Base-by-base conservation (phyloP, 2,113 vertebrate species). In the Percina caprodes region DNA sequence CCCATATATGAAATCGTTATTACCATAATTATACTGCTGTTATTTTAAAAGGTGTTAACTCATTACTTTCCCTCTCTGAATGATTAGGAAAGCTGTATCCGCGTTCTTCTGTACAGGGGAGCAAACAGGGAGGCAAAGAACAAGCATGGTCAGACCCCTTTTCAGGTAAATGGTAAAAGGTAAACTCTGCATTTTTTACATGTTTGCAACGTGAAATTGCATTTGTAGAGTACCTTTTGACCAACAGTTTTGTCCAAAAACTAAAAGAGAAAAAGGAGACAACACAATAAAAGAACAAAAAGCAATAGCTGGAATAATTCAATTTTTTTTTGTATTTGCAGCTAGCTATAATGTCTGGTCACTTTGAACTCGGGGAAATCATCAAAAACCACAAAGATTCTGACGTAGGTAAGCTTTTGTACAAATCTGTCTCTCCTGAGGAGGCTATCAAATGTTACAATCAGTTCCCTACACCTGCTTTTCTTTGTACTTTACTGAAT, bases 301-400 rank as follows among this genome's bases (percentile, higher is more conserved):
- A 52, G 21, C 8, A 24, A 54, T 12, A 58, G 15, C 9, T 21
- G 9, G 3, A 62, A 13, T 13, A 49, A 62, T 80, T 49, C 23
- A 13, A 33, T 54, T 26, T 39, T 59, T 24, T 63, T 26, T 11
- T 63, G 56, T 61, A 52, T 79, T 90, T 90, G 23, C 90, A 98
- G 97, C 92, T 97, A 23, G 97, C 97, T 10, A 96, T 98, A 77
- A 96, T 97, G 79, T 95, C 97, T 66, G 97, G 97, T 58, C 95
- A 98, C 86, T 98, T 98, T 89, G 97, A 98, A 87, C 94, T 98
- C 4, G 97, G 96, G 74, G 97, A 98, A 90, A 93, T 98, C 85
- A 96, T 98, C 84, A 97, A 97, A 90, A 98, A 96, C 90, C 97
- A 98, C 79, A 95, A 95, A 42, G 96, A 96, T 54, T 78, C 95